Percentiles rank a stretch among this genome's conserved stretches.
Evolutionary conservation across 1,140 invertebrate species (phyloP).

Genomic region (Drosophila guanche): DNA sequence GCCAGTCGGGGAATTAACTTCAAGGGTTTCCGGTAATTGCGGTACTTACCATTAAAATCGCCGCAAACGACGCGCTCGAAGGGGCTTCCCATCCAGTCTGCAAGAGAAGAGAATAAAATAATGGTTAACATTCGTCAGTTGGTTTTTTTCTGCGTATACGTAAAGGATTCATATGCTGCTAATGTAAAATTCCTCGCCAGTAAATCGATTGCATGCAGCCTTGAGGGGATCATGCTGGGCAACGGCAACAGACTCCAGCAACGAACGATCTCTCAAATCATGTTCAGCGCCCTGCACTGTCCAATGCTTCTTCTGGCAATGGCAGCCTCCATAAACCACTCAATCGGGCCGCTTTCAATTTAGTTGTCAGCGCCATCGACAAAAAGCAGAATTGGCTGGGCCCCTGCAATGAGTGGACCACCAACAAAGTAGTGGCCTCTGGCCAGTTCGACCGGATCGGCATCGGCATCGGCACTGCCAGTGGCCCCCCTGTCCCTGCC

Average conservation of each 20-base stretch:
- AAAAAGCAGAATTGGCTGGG: slow-evolving; percentile 46
- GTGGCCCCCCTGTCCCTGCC: too few species aligned
- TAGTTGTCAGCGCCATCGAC: slow-evolving; percentile 63
- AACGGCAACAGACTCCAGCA: slow-evolving; percentile 9
- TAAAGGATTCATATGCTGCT: slow-evolving; percentile 23
- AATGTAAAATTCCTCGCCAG: slow-evolving; percentile 37
- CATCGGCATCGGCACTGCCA: neutral
- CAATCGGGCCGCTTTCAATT: slow-evolving; percentile 58
- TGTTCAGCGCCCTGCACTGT: slow-evolving; percentile 7
- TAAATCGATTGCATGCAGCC: slow-evolving; percentile 20
- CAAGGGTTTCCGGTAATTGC: slow-evolving; percentile 63
- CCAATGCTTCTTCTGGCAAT: slow-evolving; percentile 12
- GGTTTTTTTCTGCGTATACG: slow-evolving; percentile 7
- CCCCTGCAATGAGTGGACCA: slow-evolving; percentile 49
- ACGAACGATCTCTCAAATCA: slow-evolving; percentile 41
- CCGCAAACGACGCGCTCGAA: slow-evolving; percentile 95
- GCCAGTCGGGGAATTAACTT: slow-evolving; percentile 61
- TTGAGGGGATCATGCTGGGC: slow-evolving; percentile 39
- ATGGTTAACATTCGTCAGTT: slow-evolving; percentile 40
- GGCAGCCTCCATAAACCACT: slow-evolving; percentile 59
- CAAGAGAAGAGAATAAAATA: slow-evolving; percentile 83
- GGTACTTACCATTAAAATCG: slow-evolving; percentile 90
- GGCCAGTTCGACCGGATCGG: slow-evolving; percentile 52
- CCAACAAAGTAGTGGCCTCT: slow-evolving; percentile 59
- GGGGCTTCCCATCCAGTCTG: slow-evolving; percentile 95